Evolutionary conservation across 2,113 vertebrate genomes (phyloP), one percentile per base, ranked within the genome.

Genomic region (Corvus cornix): DNA sequence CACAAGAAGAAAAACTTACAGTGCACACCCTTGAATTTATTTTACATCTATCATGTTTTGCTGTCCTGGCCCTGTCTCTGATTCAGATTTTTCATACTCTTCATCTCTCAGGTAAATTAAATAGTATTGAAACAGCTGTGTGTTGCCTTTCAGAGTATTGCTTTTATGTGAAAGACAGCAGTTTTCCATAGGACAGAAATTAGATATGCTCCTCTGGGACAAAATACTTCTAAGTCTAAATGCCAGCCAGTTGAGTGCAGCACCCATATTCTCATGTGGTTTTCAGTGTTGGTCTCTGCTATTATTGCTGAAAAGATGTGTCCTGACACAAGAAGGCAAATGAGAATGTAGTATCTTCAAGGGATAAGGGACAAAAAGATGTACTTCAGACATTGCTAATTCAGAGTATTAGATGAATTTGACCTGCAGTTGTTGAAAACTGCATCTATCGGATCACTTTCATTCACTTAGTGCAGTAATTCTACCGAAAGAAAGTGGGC

Each of bases 61-160:
- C 52, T 51, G 62, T 41, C 46, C 78, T 78, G 77, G 51, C 17
- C 39, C 56, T 41, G 35, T 73, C 67, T 97, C 58, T 2, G 28
- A 60, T 87, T 79, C 44, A 37, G 51, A 55, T 89, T 95, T 87
- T 91, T 95, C 74, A 53, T 66, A 31, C 53, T 88, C 66, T 78
- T 86, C 77, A 86, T 88, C 58, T 92, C 67, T 60, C 76, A 92
- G 69, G 84, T 94, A 95, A 94, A 96, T 97, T 63, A 97, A 95
- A 86, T 92, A 53, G 80, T 64, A 27, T 53, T 93, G 92, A 94
- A 97, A 89, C 83, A 95, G 90, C 91, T 95, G 77, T 72, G 70
- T 90, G 91, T 90, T 95, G 89, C 78, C 84, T 69, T 13, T 41
- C 37, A 16, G 44, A 67, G 63, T 79, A 81, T 87, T 93, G 78